phyloP scores from a whole-genome alignment of 2,888 invertebrate species.

The Leptarthrus brevirostris region DNA sequence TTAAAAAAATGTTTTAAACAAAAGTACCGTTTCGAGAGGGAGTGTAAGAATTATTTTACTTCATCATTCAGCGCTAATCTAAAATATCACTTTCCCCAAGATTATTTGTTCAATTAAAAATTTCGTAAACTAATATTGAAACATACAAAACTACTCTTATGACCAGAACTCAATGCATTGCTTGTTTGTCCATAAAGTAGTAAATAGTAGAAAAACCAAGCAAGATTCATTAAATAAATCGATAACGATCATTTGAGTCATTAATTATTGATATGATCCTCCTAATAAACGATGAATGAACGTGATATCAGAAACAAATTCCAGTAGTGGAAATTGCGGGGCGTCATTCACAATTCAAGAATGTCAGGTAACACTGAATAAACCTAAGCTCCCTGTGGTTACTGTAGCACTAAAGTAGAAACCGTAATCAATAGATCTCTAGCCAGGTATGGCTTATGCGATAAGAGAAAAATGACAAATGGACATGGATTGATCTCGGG shows the following conservation, averaged over 20 bases:
- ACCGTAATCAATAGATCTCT: background rate
- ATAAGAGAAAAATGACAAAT: constrained; percentile 13
- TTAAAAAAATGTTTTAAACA: too few relatives aligned
- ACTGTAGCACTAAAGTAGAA: background rate
- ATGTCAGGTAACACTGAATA: background rate
- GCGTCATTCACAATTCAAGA: background rate
- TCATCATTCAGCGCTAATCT: too few relatives aligned
- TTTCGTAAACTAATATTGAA: too few relatives aligned
- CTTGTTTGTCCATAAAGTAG: background rate
- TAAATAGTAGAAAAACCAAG: background rate
- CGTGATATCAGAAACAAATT: background rate
- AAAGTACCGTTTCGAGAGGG: too few relatives aligned
- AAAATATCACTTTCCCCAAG: too few relatives aligned
- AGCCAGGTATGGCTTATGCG: background rate
- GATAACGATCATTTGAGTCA: constrained; percentile 26
- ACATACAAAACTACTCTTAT: too few relatives aligned
- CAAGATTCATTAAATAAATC: background rate
- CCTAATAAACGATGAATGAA: background rate
- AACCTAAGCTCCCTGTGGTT: background rate
- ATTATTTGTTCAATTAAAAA: too few relatives aligned
- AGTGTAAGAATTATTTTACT: too few relatives aligned
- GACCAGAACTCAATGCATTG: too few relatives aligned
- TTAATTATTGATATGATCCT: constrained; percentile 18
- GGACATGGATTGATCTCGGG: background rate
- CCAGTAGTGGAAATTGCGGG: constrained; percentile 13